phyloP scores from a whole-genome alignment of 2,113 vertebrate genomes.

The Anser cygnoides region DNA sequence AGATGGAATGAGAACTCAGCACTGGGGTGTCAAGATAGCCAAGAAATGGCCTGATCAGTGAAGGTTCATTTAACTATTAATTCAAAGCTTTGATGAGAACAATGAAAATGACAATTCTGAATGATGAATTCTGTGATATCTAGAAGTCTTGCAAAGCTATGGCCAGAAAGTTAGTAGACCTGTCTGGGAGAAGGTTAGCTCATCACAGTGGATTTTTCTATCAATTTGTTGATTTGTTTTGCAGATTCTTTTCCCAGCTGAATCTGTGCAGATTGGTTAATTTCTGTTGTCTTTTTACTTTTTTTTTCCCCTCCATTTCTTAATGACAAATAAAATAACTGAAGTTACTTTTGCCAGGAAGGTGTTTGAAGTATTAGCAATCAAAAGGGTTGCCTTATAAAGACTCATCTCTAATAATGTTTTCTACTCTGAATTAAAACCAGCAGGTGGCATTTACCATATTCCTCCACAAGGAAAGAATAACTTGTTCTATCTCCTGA shows the following conservation, averaged over 20 bases:
- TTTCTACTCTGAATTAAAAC: background rate
- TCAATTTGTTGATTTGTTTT: background rate
- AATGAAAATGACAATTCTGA: background rate
- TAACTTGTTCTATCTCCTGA: conserved; percentile 4
- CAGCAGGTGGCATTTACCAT: conserved; percentile 35
- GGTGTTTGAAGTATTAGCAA: background rate
- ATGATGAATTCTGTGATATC: background rate
- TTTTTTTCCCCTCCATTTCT: background rate
- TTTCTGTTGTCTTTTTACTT: background rate
- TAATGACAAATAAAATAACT: background rate
- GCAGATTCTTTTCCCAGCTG: background rate
- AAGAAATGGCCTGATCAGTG: background rate
- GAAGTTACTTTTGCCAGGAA: background rate
- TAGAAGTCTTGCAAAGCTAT: background rate
- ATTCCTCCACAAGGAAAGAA: conserved; percentile 65
- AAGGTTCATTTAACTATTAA: background rate
- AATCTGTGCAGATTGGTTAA: background rate
- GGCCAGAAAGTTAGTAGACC: background rate
- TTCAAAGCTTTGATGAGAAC: background rate
- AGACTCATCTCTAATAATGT: background rate
- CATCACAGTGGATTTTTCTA: background rate
- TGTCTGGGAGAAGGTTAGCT: background rate
- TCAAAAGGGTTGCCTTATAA: background rate
- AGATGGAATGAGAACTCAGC: background rate
- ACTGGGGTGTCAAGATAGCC: background rate